These are phyloP conservation scores for Aix galericulata DNA, from an alignment of 2,113 vertebrate species.

Conservation along the genomic window DNA sequence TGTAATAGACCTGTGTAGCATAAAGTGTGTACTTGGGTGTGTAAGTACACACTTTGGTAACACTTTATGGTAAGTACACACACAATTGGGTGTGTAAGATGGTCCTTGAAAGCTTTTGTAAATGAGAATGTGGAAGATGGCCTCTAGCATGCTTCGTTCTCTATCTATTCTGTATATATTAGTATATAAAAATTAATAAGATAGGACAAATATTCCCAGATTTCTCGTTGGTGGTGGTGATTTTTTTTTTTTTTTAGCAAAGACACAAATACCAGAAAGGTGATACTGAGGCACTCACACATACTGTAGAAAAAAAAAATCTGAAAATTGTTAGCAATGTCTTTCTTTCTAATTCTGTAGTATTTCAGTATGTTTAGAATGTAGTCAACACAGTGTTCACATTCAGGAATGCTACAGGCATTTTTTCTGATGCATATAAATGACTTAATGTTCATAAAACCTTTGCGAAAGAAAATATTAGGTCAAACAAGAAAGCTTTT, in stretches of 20 bases:
- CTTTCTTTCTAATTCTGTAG: neutral
- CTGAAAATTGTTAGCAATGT: neutral
- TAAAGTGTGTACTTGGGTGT: neutral
- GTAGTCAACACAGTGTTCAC: neutral
- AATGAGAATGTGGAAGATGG: neutral
- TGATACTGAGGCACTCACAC: neutral
- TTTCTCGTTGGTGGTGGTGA: neutral
- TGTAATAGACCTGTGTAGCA: fast-evolving
- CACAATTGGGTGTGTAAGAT: neutral
- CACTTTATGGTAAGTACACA: too few species aligned
- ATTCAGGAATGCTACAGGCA: neutral
- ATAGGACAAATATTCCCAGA: neutral
- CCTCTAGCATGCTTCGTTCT: neutral
- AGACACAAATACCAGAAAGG: neutral
- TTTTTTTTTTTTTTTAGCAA: neutral
- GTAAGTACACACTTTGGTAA: neutral
- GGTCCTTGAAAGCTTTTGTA: neutral
- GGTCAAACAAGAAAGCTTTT: constrained; percentile 12
- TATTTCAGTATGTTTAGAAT: constrained; percentile 1
- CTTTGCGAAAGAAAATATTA: constrained; percentile 34
- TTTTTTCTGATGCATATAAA: constrained; percentile 22
- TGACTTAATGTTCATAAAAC: constrained; percentile 22
- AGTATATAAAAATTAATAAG: neutral
- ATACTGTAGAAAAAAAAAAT: constrained; percentile 9
- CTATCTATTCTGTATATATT: neutral